These are phyloP conservation scores for Mustela lutreola DNA, from an alignment of 2,113 vertebrate species.

Conservation along the genomic window DNA sequence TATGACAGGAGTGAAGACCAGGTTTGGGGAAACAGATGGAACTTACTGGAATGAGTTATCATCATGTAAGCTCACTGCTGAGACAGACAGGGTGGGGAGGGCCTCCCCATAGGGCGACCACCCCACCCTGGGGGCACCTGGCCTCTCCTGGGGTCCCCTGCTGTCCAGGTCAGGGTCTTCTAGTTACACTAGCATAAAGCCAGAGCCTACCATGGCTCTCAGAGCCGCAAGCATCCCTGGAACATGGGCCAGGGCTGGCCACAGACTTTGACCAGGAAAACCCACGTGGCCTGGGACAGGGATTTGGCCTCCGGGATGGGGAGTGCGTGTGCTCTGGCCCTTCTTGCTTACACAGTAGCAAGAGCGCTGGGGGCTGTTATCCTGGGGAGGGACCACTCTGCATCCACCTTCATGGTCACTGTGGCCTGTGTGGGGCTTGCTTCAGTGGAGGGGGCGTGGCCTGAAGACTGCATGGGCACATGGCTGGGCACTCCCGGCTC, in stretches of 20 bases:
- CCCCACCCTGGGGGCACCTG: neutral
- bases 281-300: accelerated
- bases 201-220: accelerated
- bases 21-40: neutral
- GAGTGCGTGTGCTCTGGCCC: neutral
- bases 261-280: neutral
- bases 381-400: neutral
- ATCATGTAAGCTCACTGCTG: neutral
- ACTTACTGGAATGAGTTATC: neutral
- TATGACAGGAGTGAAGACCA: no score
- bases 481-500: no score
- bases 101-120: neutral
- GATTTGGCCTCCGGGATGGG: accelerated
- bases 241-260: neutral
- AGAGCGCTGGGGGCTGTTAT: accelerated
- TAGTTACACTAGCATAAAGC: neutral
- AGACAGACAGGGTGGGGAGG: neutral
- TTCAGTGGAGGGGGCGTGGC: neutral
- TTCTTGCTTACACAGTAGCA: accelerated
- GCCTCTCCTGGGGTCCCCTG: accelerated
- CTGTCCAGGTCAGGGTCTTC: neutral
- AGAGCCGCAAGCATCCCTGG: accelerated
- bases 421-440: neutral
- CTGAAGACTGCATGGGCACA: neutral
- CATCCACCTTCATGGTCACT: accelerated